These are phyloP conservation scores for Sternotherus odoratus DNA, from an alignment of 2,797 vertebrate genomes.

Conservation along the genomic window DNA sequence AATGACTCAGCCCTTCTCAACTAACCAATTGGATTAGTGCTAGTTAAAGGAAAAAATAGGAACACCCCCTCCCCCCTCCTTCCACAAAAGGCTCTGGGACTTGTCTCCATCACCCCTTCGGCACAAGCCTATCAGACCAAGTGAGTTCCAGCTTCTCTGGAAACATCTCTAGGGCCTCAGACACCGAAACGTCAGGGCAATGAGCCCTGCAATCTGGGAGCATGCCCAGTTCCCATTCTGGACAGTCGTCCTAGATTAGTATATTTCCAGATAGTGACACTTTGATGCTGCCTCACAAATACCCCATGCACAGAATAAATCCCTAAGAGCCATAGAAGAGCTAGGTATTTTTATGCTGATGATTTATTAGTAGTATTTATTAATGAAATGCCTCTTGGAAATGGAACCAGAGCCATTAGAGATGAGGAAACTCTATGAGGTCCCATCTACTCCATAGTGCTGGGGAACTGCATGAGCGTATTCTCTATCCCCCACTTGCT, in stretches of 20 bases:
- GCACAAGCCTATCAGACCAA: not conserved
- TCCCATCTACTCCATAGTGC: not conserved
- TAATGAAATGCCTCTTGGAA: not conserved
- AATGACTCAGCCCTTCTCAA: accelerated
- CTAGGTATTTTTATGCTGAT: not conserved
- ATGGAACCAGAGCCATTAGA: not conserved
- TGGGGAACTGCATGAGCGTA: not conserved
- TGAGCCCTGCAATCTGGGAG: not conserved
- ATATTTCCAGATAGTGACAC: not conserved
- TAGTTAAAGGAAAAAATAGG: not conserved
- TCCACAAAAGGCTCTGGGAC: not conserved
- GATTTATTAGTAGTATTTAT: not conserved
- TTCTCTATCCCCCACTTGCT: not conserved
- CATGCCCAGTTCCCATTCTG: not conserved
- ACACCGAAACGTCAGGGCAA: not conserved
- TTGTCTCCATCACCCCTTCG: not conserved
- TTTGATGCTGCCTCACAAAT: not conserved
- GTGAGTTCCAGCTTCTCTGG: not conserved
- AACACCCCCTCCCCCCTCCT: not conserved
- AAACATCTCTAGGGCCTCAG: not conserved
- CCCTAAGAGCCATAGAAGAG: not conserved
- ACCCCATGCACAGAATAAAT: not conserved
- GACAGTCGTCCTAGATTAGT: not conserved
- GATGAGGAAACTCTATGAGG: not conserved
- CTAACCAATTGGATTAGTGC: not conserved